These are phyloP conservation scores for Baccha elongata DNA, from an alignment of 2,888 invertebrate species.

Conservation along the genomic window DNA sequence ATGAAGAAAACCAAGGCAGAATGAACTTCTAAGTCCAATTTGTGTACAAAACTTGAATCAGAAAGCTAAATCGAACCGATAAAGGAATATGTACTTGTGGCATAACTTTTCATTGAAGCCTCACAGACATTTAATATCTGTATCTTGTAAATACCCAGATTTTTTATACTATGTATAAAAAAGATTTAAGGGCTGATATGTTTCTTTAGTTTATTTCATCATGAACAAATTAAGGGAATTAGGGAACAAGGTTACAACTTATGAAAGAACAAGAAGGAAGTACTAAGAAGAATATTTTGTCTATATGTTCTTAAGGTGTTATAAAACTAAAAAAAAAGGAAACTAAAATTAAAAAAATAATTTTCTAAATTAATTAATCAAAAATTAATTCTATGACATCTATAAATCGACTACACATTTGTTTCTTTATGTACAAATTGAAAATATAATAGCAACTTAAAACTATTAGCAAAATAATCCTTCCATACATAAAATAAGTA, in stretches of 20 bases:
- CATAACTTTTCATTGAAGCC: too few relatives aligned
- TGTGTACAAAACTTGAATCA: too few relatives aligned
- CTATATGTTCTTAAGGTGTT: neutral
- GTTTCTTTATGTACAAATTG: neutral
- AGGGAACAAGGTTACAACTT: too few relatives aligned
- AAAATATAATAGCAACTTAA: neutral
- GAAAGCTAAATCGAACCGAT: too few relatives aligned
- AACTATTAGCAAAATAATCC: slow-evolving; percentile 8
- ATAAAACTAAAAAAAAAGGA: neutral
- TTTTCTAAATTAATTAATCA: neutral
- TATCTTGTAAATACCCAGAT: too few relatives aligned
- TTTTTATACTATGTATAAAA: neutral
- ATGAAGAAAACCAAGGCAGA: too few relatives aligned
- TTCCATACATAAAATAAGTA: slow-evolving; percentile 36
- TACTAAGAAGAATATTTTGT: neutral
- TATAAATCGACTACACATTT: neutral
- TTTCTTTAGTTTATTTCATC: neutral
- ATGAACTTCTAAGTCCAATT: too few relatives aligned
- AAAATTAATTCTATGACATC: neutral
- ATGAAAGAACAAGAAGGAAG: neutral
- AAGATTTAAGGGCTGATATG: neutral
- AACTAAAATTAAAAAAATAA: neutral
- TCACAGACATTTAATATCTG: too few relatives aligned
- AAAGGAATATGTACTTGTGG: too few relatives aligned
- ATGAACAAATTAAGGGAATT: too few relatives aligned